A percentile compares a stretch with the other conserved stretches of the same genome.
Conservation (phyloP, 2,113 vertebrate species). For the Desmodus rotundus region DNA sequence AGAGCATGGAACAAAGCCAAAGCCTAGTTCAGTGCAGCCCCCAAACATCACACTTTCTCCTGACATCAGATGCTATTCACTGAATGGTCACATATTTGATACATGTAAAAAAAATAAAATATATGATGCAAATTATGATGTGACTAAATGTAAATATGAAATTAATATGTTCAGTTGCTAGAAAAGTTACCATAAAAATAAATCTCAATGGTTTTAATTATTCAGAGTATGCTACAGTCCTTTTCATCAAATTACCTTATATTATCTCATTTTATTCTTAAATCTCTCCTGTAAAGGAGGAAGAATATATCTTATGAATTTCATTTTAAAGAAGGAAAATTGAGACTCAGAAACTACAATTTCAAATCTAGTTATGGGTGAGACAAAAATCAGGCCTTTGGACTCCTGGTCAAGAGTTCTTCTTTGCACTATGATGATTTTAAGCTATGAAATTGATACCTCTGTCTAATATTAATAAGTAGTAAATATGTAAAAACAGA, state of each 20-base stretch:
- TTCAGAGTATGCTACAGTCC: background rate
- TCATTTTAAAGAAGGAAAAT: background rate
- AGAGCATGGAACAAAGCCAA: background rate
- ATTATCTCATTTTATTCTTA: background rate
- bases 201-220: background rate
- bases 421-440: background rate
- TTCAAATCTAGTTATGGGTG: background rate
- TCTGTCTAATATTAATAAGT: background rate
- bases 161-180: background rate
- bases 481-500: background rate
- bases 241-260: background rate
- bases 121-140: background rate
- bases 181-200: background rate
- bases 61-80: background rate
- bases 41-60: background rate
- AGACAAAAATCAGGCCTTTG: background rate
- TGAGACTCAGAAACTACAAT: background rate
- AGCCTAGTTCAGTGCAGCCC: background rate
- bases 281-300: background rate
- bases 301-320: background rate
- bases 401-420: background rate
- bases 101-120: background rate
- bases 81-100: background rate
- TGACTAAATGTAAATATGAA: background rate
- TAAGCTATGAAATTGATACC: background rate